Percentiles rank a stretch among this genome's conserved stretches.
These are phyloP conservation scores for Hydrochoerus hydrochaeris DNA, from an alignment of 2,113 vertebrate species.

Conservation along the genomic window DNA sequence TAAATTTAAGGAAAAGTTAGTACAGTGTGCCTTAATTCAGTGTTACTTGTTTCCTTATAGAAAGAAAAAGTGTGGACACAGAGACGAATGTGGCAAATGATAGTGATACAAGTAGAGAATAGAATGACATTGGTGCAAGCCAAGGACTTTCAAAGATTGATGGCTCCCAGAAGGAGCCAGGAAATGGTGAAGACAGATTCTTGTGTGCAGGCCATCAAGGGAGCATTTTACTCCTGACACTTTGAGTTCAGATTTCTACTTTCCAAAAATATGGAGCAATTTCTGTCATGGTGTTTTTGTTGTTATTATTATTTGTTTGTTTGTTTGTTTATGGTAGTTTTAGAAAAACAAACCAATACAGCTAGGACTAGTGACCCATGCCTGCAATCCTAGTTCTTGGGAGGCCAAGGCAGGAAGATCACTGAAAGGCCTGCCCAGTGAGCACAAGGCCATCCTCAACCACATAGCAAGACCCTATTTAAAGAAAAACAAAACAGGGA, in stretches of 20 bases:
- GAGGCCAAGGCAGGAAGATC: neutral
- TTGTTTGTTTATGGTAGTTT: neutral
- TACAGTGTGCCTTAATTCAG: neutral
- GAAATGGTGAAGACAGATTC: neutral
- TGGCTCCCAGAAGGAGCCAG: neutral
- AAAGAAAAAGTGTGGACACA: neutral
- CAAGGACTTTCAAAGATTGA: neutral
- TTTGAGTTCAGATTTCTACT: neutral
- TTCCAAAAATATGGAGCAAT: neutral
- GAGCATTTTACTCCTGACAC: neutral
- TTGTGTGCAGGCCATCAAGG: fast-evolving
- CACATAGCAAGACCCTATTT: neutral
- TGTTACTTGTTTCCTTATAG: neutral
- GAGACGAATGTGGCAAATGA: neutral
- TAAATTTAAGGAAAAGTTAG: neutral
- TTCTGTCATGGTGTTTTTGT: neutral
- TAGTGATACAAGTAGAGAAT: neutral
- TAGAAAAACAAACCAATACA: neutral
- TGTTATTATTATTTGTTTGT: neutral
- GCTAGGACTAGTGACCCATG: neutral
- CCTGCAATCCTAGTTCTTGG: neutral
- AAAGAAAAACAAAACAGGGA: neutral
- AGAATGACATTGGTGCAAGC: neutral
- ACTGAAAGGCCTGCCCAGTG: neutral
- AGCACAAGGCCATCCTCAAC: neutral